Conservation (phyloP, 23 tunicate genomes). For the Halocynthia aurantium region DNA sequence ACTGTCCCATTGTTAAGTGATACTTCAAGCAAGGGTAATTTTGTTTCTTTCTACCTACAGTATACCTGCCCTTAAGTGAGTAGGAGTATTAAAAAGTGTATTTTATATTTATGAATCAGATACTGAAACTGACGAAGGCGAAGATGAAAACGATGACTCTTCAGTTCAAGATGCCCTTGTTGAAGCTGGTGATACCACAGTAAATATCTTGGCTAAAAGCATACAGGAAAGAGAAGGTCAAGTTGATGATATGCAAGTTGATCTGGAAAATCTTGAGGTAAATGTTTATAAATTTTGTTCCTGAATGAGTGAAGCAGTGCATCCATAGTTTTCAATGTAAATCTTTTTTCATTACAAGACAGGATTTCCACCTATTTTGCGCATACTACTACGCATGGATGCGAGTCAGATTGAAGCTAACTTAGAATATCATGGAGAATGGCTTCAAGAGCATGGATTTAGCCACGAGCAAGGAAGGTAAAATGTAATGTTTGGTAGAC, state of each 20-base stretch:
- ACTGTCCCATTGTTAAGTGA: no score
- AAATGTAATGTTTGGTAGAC: neutral
- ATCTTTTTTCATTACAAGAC: neutral
- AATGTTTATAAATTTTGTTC: neutral
- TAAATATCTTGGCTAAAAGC: constrained; percentile 9
- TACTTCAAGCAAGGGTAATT: no score
- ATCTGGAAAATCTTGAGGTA: constrained; percentile 39
- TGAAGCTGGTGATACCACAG: constrained; percentile 12
- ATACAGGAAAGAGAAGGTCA: neutral
- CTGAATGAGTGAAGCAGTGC: no score
- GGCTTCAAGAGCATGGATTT: constrained; percentile 72
- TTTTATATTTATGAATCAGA: no score
- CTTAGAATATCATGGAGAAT: constrained; percentile 60
- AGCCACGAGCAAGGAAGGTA: constrained; percentile 82
- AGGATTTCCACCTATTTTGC: constrained; percentile 76
- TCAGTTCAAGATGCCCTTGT: constrained; percentile 15
- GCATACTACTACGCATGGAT: constrained; percentile 73
- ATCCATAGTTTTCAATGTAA: neutral
- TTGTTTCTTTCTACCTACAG: no score
- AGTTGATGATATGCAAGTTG: constrained; percentile 28
- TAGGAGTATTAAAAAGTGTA: no score
- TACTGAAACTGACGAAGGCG: no score
- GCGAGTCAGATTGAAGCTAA: constrained; percentile 61
- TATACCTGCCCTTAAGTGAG: no score
- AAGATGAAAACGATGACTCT: constrained; percentile 5